These are phyloP conservation scores for Axinella damicornis DNA, from an alignment of 37 sponge, comb jelly and placozoan species.

Conservation along the genomic window DNA sequence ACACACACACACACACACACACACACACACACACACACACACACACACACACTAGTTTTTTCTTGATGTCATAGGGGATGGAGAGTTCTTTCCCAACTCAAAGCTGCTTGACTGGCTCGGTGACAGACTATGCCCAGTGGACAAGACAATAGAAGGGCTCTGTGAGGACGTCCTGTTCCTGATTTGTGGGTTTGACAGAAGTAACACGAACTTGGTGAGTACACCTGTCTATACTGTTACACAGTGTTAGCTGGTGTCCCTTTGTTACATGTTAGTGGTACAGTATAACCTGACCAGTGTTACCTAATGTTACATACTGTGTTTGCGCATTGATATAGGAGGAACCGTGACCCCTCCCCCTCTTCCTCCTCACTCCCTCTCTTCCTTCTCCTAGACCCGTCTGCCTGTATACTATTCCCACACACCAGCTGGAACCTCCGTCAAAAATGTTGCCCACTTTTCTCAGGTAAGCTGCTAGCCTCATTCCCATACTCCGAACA, in stretches of 20 bases:
- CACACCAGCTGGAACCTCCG: slow-evolving; percentile 95
- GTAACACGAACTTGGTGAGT: slow-evolving; percentile 71
- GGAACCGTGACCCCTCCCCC: too few species aligned
- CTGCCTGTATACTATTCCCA: slow-evolving; percentile 86
- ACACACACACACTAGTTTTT: slow-evolving; percentile 41
- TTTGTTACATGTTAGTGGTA: too few species aligned
- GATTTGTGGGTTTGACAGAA: slow-evolving; percentile 79
- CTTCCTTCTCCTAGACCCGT: slow-evolving; percentile 48
- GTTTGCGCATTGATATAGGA: too few species aligned
- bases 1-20: too few species aligned
- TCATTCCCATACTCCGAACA: too few species aligned
- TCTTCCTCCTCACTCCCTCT: background rate
- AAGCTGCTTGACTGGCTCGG: slow-evolving; percentile 46
- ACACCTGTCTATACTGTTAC: too few species aligned
- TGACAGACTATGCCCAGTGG: slow-evolving; percentile 45
- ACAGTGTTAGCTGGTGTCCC: too few species aligned
- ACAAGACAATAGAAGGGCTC: slow-evolving; percentile 24
- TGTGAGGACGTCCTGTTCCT: slow-evolving; percentile 88
- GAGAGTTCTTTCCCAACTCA: slow-evolving; percentile 84
- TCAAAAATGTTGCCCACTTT: slow-evolving; percentile 84
- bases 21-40: background rate
- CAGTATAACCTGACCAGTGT: too few species aligned
- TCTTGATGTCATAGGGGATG: slow-evolving; percentile 53
- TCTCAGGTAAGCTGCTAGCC: slow-evolving; percentile 55
- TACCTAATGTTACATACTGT: too few species aligned